Conservation (phyloP, 2,888 invertebrate genomes). For the Ochropleura leucogaster region DNA sequence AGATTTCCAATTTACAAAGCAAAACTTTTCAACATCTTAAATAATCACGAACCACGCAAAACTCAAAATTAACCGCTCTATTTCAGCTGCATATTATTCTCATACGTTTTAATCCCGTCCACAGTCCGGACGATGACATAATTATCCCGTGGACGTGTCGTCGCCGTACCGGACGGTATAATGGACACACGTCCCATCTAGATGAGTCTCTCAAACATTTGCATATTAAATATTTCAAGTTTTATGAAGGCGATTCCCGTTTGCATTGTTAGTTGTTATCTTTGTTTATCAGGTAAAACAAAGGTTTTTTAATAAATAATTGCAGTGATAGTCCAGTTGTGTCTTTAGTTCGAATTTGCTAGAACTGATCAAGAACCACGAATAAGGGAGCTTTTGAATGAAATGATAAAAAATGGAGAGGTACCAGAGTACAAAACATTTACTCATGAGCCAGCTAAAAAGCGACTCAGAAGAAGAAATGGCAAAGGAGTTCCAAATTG, state of each 20-base stretch:
- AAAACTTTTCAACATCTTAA: background rate
- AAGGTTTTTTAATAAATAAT: too few relatives aligned
- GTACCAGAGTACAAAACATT: constrained; percentile 95
- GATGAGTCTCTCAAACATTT: constrained; percentile 56
- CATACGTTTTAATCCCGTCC: constrained; percentile 47
- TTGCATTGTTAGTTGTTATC: constrained; percentile 17
- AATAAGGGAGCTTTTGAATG: too few relatives aligned
- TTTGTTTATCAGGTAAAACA: constrained; percentile 4
- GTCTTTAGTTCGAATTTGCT: too few relatives aligned
- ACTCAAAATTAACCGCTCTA: constrained; percentile 14
- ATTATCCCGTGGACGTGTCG: constrained; percentile 62
- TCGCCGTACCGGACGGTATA: constrained; percentile 55
- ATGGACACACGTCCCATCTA: constrained; percentile 61
- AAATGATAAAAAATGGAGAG: constrained; percentile 94
- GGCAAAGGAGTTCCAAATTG: constrained; percentile 81
- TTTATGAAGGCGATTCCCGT: constrained; percentile 42
- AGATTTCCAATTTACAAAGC: too few relatives aligned
- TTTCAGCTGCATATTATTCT: constrained; percentile 19
- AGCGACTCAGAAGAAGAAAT: constrained; percentile 92
- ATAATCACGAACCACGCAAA: background rate
- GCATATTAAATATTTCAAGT: constrained; percentile 56
- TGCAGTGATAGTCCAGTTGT: too few relatives aligned
- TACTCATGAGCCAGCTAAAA: constrained; percentile 94
- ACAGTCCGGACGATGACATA: constrained; percentile 45
- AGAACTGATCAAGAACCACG: too few relatives aligned